These are phyloP conservation scores for Brenthis ino DNA, from an alignment of 2,888 invertebrate species.

Conservation along the genomic window DNA sequence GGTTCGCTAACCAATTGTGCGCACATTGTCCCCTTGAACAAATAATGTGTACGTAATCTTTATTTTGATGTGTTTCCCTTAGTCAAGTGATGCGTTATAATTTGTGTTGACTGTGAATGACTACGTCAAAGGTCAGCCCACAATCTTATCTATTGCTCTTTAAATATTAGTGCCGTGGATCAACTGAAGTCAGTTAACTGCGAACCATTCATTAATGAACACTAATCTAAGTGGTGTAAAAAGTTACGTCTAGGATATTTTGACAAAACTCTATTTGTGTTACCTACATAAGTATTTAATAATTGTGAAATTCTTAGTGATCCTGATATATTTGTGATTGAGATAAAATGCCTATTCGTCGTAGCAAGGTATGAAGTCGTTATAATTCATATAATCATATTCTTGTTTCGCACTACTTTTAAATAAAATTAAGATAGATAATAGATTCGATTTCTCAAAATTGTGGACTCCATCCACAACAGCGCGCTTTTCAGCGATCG, in stretches of 20 bases:
- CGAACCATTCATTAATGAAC: constrained; percentile 62
- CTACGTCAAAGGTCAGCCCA: constrained; percentile 73
- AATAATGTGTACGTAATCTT: constrained; percentile 61
- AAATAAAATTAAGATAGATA: too few relatives aligned
- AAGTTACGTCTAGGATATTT: constrained; percentile 19
- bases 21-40: constrained; percentile 50
- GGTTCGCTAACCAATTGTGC: constrained; percentile 47
- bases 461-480: too few relatives aligned
- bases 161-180: constrained; percentile 78
- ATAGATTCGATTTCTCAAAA: too few relatives aligned
- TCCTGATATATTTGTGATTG: constrained; percentile 42
- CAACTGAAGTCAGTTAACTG: constrained; percentile 75
- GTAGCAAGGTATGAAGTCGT: constrained; percentile 66
- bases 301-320: constrained; percentile 42
- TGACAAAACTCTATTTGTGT: constrained; percentile 5
- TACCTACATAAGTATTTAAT: constrained; percentile 23
- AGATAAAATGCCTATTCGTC: constrained; percentile 72
- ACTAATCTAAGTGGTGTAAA: constrained; percentile 51
- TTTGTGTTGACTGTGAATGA: constrained; percentile 71
- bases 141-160: constrained; percentile 76
- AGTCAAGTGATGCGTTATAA: constrained; percentile 68
- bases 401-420: too few relatives aligned
- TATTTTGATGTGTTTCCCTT: constrained; percentile 67
- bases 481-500: too few relatives aligned
- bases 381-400: constrained; percentile 2